These are phyloP conservation scores for Corydoras sp. DNA, from an alignment of 2,113 vertebrate species.

Conservation along the genomic window DNA sequence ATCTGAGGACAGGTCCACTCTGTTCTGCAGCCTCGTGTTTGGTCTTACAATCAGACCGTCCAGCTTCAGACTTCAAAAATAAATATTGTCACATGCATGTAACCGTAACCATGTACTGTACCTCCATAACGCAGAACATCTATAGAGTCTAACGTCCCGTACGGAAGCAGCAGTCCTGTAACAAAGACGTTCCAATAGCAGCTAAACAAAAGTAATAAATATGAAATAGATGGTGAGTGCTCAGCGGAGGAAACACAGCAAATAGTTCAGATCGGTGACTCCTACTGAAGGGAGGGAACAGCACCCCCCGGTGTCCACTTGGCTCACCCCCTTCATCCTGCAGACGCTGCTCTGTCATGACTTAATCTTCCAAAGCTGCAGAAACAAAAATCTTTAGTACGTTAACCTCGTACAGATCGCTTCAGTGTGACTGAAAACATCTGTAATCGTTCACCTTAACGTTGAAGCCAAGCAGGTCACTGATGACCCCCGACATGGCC, in stretches of 20 bases:
- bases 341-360: constrained; percentile 72
- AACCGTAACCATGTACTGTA: too few species aligned
- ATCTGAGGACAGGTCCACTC: too few species aligned
- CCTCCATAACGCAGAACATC: too few species aligned
- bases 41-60: too few species aligned
- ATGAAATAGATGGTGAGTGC: constrained; percentile 82
- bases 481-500: constrained; percentile 96
- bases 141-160: too few species aligned
- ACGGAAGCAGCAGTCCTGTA: neutral
- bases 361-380: constrained; percentile 98
- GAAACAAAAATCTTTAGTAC: constrained; percentile 18
- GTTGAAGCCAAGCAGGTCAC: constrained; percentile 95
- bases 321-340: constrained; percentile 1
- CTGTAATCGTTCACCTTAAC: constrained; percentile 77
- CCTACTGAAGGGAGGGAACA: neutral
- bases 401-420: too few species aligned
- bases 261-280: constrained; percentile 51
- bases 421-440: too few species aligned
- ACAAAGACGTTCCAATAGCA: neutral
- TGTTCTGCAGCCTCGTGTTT: too few species aligned
- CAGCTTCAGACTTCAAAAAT: too few species aligned
- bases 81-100: too few species aligned
- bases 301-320: constrained; percentile 12
- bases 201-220: constrained; percentile 86
- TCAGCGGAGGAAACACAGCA: constrained; percentile 49